Evolutionary conservation across 92 coral and sea anemone species (phyloP).

Genomic region (Isaurus tuberculatus): DNA sequence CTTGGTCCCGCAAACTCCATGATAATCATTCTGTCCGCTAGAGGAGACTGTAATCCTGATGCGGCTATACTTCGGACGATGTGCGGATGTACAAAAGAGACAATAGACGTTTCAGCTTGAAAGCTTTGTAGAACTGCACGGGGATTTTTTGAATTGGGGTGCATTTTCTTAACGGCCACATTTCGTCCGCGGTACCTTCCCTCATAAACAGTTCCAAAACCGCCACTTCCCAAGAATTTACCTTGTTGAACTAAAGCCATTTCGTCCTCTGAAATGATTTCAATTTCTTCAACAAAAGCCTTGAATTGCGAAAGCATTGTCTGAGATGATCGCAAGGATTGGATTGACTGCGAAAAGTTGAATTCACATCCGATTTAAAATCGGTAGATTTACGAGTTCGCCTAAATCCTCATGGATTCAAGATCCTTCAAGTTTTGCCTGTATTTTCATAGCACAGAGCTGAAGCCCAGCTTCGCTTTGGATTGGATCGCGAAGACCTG

Average conservation of each 20-base stretch:
- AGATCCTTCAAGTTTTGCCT: not conserved
- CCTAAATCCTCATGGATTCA: constrained; percentile 54
- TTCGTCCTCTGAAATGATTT: constrained; percentile 85
- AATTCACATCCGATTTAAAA: constrained; percentile 64
- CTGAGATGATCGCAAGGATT: constrained; percentile 46
- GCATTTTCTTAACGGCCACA: constrained; percentile 90
- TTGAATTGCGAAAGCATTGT: constrained; percentile 75
- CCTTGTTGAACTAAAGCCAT: constrained; percentile 76
- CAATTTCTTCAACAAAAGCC: constrained; percentile 84
- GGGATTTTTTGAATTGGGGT: constrained; percentile 89
- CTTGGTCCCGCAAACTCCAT: constrained; percentile 96
- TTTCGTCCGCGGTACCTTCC: constrained; percentile 79
- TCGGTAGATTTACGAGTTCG: constrained; percentile 55
- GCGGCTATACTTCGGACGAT: constrained; percentile 88
- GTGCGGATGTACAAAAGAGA: constrained; percentile 89
- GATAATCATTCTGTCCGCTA: constrained; percentile 79
- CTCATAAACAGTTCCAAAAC: constrained; percentile 92
- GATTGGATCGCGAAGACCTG: constrained; percentile 71
- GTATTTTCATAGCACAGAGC: not conserved
- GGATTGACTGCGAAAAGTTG: constrained; percentile 74
- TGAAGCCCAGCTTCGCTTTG: constrained; percentile 62
- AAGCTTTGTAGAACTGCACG: constrained; percentile 93
- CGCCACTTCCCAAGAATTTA: constrained; percentile 91
- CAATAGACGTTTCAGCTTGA: constrained; percentile 92
- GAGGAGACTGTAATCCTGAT: constrained; percentile 65